A percentile compares a stretch with the other conserved stretches of the same genome.
phyloP scores from a whole-genome alignment of 2,113 vertebrate genomes.

The Lampris megalopsis region DNA sequence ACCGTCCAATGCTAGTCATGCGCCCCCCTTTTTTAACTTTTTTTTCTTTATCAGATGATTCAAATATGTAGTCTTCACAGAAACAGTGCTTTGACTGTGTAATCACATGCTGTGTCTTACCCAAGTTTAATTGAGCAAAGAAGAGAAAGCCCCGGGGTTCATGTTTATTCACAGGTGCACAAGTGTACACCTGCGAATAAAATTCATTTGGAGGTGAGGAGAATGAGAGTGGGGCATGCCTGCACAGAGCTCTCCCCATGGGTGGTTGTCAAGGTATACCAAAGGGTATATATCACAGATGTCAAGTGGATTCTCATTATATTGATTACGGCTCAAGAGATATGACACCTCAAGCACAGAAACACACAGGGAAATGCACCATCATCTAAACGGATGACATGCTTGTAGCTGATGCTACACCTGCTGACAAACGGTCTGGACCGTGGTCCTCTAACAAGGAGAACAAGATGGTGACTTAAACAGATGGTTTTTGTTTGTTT shows the following conservation, averaged over 20 bases:
- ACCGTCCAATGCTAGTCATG: background rate
- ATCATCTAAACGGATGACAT: slow-evolving; percentile 32
- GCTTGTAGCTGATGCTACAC: slow-evolving; percentile 34
- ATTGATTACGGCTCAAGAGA: slow-evolving; percentile 38
- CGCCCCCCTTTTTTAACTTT: background rate
- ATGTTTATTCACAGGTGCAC: slow-evolving; percentile 18
- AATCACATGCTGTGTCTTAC: background rate
- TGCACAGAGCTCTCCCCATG: slow-evolving; percentile 20
- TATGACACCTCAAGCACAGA: slow-evolving; percentile 49
- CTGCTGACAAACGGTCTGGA: slow-evolving; percentile 23
- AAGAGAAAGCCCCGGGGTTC: slow-evolving; percentile 18
- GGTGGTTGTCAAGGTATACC: slow-evolving; percentile 35
- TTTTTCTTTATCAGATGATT: background rate
- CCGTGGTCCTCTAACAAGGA: slow-evolving; percentile 10
- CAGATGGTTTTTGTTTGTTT: background rate
- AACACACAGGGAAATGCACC: slow-evolving; percentile 32
- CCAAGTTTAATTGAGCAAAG: slow-evolving; percentile 9
- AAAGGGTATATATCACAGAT: slow-evolving; percentile 43
- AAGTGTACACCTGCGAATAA: slow-evolving; percentile 26
- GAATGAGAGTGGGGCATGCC: slow-evolving; percentile 9
- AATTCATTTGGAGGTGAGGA: slow-evolving; percentile 36
- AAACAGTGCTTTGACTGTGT: background rate
- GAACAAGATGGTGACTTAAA: background rate
- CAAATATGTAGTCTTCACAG: background rate
- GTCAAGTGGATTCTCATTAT: slow-evolving; percentile 70